Conservation (phyloP, 2,888 invertebrate species). For the Drosophila siamana region DNA sequence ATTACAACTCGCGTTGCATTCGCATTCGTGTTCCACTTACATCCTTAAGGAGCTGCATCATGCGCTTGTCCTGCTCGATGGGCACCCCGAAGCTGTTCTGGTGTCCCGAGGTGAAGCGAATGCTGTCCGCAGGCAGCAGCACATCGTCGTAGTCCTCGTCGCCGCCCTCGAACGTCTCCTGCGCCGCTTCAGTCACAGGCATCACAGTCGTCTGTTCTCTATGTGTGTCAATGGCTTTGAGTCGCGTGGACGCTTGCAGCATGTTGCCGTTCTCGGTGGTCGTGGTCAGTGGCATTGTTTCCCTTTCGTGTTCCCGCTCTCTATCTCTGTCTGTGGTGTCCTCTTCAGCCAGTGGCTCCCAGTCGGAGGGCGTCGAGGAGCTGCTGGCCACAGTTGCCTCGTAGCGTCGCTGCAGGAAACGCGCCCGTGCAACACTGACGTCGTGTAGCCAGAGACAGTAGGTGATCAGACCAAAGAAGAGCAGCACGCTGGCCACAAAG, state of each 20-base stretch:
- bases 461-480: conserved; percentile 82
- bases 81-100: conserved; percentile 88
- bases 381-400: conserved; percentile 42
- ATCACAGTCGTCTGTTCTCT: conserved; percentile 43
- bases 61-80: conserved; percentile 87
- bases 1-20: conserved; percentile 36
- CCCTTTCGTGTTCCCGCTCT: background rate
- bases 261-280: conserved; percentile 20
- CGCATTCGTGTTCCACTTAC: conserved; percentile 70
- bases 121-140: conserved; percentile 71
- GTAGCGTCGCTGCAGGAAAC: conserved; percentile 72
- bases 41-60: conserved; percentile 81
- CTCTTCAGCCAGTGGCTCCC: conserved; percentile 40
- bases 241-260: conserved; percentile 70
- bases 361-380: conserved; percentile 33
- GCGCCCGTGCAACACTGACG: conserved; percentile 79
- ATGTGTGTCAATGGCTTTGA: conserved; percentile 52
- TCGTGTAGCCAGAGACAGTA: conserved; percentile 83
- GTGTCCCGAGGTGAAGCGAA: conserved; percentile 88
- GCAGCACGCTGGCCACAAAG: conserved; percentile 77
- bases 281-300: conserved; percentile 18
- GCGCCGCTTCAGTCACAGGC: background rate
- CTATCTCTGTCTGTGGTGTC: conserved; percentile 26
- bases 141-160: conserved; percentile 70
- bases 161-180: conserved; percentile 33